Evolutionary conservation across 2,113 vertebrate genomes (phyloP).

Genomic region (Cathartes aura): DNA sequence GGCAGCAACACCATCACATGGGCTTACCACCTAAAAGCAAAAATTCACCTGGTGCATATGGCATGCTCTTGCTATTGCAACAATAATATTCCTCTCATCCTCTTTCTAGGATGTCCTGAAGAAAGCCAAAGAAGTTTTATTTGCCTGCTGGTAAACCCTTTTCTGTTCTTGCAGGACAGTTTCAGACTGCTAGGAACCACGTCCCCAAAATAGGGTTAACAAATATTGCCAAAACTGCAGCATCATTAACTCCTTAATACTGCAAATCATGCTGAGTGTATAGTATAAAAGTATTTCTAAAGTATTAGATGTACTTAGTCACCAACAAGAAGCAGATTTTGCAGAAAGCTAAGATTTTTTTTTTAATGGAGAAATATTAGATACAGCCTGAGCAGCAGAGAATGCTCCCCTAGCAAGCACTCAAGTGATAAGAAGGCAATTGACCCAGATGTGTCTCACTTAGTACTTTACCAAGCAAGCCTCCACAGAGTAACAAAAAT

Average conservation of each 20-base stretch:
- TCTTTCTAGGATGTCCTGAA: background rate
- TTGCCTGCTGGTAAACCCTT: background rate
- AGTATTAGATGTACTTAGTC: background rate
- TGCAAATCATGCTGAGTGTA: background rate
- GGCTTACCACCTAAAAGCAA: background rate
- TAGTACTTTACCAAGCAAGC: background rate
- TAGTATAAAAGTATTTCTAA: background rate
- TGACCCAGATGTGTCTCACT: background rate
- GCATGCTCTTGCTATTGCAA: background rate
- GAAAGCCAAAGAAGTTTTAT: background rate
- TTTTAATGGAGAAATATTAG: background rate
- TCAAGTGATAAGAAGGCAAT: background rate
- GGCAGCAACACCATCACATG: background rate
- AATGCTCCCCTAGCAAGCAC: background rate
- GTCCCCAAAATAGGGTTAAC: background rate
- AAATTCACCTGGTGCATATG: rapidly evolving
- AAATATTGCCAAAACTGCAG: background rate
- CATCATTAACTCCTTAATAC: background rate
- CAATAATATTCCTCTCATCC: background rate
- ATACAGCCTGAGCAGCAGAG: background rate
- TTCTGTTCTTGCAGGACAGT: background rate
- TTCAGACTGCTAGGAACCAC: background rate
- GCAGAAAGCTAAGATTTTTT: background rate
- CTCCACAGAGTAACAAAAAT: background rate
- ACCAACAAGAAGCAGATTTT: background rate